A percentile compares a stretch with the other conserved stretches of the same genome.
Conservation (phyloP, 2,888 invertebrate genomes). For the Caenorhabditis macrosperma region DNA sequence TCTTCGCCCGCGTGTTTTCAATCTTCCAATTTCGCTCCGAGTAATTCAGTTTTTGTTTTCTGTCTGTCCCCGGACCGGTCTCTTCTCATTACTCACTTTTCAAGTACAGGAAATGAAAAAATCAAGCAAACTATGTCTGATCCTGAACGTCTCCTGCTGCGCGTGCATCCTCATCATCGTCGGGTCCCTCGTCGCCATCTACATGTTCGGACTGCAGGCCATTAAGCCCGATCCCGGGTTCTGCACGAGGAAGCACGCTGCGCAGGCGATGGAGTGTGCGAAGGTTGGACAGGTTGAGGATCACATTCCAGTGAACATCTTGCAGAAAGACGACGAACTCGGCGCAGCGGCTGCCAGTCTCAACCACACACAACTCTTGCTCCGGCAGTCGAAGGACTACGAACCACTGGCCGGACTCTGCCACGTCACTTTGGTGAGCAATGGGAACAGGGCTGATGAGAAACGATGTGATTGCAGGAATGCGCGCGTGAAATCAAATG, state of each 20-base stretch:
- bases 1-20: background rate
- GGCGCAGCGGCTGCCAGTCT: slow-evolving; percentile 53
- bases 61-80: background rate
- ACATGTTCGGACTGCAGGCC: slow-evolving; percentile 35
- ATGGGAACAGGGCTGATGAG: background rate
- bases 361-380: slow-evolving; percentile 36
- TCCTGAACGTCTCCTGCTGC: slow-evolving; percentile 42
- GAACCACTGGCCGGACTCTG: slow-evolving; percentile 37
- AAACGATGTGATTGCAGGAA: slow-evolving; percentile 13
- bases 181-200: slow-evolving; percentile 40
- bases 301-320: background rate
- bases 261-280: slow-evolving; percentile 45
- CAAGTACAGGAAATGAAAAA: slow-evolving; percentile 27
- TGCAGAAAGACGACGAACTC: slow-evolving; percentile 57
- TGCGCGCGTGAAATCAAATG: slow-evolving; percentile 57
- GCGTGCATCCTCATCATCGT: slow-evolving; percentile 35
- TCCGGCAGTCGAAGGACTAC: slow-evolving; percentile 41
- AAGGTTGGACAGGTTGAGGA: slow-evolving; percentile 21
- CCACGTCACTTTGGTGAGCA: slow-evolving; percentile 32
- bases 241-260: slow-evolving; percentile 39
- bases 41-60: background rate
- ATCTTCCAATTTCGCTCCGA: background rate
- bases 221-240: slow-evolving; percentile 47
- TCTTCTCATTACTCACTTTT: background rate
- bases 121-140: slow-evolving; percentile 40